These are phyloP conservation scores for Phlogophora meticulosa DNA, from an alignment of 2,888 invertebrate species.

Conservation along the genomic window DNA sequence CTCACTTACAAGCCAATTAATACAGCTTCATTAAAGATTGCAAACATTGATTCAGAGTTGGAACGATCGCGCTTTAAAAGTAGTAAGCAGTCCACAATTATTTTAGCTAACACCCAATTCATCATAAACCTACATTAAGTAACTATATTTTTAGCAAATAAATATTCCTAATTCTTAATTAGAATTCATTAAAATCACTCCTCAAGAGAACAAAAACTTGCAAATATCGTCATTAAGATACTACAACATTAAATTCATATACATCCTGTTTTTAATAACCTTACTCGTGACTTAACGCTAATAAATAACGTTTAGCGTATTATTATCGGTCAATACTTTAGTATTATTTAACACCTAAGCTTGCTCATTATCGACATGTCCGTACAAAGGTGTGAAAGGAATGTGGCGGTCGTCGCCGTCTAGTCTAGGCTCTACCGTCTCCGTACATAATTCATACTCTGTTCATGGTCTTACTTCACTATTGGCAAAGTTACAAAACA, in stretches of 20 bases:
- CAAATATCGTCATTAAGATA: slow-evolving; percentile 14
- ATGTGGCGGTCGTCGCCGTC: slow-evolving; percentile 50
- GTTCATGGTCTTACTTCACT: slow-evolving; percentile 33
- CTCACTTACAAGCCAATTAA: too few relatives aligned
- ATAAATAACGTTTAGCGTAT: slow-evolving; percentile 54
- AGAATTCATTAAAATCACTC: slow-evolving; percentile 16
- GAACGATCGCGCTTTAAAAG: too few relatives aligned
- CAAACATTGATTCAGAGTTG: too few relatives aligned
- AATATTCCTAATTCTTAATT: background rate
- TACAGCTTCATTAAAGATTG: too few relatives aligned
- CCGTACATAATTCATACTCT: slow-evolving; percentile 47
- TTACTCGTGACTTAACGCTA: slow-evolving; percentile 40
- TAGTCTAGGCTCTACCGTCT: slow-evolving; percentile 44
- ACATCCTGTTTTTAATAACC: slow-evolving; percentile 55
- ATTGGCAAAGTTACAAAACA: slow-evolving; percentile 43
- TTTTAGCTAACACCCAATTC: too few relatives aligned
- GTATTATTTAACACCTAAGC: slow-evolving; percentile 55
- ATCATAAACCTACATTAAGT: too few relatives aligned
- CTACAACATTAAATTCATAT: slow-evolving; percentile 5
- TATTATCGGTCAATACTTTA: slow-evolving; percentile 46
- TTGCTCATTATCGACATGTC: slow-evolving; percentile 47
- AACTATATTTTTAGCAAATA: too few relatives aligned
- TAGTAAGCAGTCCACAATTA: too few relatives aligned
- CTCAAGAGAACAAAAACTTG: slow-evolving; percentile 16
- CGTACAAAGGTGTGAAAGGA: slow-evolving; percentile 54